Base-by-base conservation (phyloP, 30 jellyfish, hydroid and myxozoan genomes). In the Aurelia coerulea region DNA sequence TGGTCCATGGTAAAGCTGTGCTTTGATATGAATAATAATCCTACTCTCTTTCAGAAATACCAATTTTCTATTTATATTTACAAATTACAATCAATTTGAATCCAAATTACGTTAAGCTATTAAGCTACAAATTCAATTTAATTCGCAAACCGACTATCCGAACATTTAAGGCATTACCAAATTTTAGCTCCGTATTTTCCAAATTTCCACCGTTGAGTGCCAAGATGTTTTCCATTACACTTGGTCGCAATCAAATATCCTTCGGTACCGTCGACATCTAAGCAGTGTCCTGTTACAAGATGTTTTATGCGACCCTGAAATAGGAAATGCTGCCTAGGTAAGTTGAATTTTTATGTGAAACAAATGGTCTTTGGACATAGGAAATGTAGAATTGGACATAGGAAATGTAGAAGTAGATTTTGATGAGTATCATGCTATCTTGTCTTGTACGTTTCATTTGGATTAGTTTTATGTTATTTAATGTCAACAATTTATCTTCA, bases 191-290 rank as follows among this genome's bases (percentile, higher is more conserved):
- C 90, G 52, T 93, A 93, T 15, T 84, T 73, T 42, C 83, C 79
- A 74, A 93, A 93, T 65, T 80, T 80, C 98, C 98, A 93, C 71
- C 49, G 52, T 73, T 93, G 97, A 29, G 84, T 50, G 29, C 81
- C n/a, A 33, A 7, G 34, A n/a, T 95, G 86, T 52, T 88, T 69
- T 34, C 79, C 33, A 33, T 83, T 81, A 59, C 93, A 79, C 84
- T 79, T 69, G 8, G 5, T 62, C 5, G 96, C 93, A 32, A 65
- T 46, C n/a, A 74, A 32, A 46, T 50, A 88, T 2, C 96, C 96
- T 6, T 76, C 87, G 0, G 86, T 37, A n/a, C 49, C 19, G 72
- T 92, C 95, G 42, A 92, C 88, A 81, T 86, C 98, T 50, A 92
- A 65, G 71, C 98, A 92, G 49, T 88, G 80, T 16, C 83, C 94